phyloP scores from a whole-genome alignment of 2,113 vertebrate species.

The Chaenocephalus aceratus region DNA sequence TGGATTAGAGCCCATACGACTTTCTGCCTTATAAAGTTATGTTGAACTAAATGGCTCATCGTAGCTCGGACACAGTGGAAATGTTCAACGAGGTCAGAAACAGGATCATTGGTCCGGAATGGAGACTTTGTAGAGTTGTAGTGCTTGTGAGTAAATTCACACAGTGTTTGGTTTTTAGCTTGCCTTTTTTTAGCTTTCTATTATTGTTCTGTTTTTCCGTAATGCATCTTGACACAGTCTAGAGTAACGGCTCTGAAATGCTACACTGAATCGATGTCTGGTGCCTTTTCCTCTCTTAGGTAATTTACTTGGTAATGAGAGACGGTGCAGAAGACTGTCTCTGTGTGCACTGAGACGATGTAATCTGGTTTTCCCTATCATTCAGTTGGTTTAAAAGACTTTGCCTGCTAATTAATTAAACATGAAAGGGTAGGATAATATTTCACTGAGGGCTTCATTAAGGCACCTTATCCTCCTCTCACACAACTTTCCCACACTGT shows the following conservation, averaged over 20 bases:
- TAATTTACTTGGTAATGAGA: slow-evolving; percentile 82
- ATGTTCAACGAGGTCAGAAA: slow-evolving; percentile 8
- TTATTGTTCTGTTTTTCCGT: slow-evolving; percentile 60
- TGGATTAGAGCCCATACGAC: slow-evolving; percentile 58
- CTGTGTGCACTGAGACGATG: slow-evolving; percentile 50
- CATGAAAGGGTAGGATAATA: slow-evolving; percentile 59
- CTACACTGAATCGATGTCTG: slow-evolving; percentile 77
- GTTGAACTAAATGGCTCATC: slow-evolving; percentile 44
- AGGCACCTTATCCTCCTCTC: slow-evolving; percentile 29
- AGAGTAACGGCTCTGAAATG: slow-evolving; percentile 77
- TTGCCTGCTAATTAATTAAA: slow-evolving; percentile 77
- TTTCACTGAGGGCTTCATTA: slow-evolving; percentile 66
- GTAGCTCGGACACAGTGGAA: neutral
- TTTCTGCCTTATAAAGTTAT: slow-evolving; percentile 53
- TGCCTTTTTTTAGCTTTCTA: slow-evolving; percentile 49
- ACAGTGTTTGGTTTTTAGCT: slow-evolving; percentile 33
- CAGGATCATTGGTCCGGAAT: neutral
- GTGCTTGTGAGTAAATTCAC: slow-evolving; percentile 27
- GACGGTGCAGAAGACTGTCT: slow-evolving; percentile 63
- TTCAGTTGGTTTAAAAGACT: slow-evolving; percentile 58
- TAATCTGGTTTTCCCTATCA: slow-evolving; percentile 69
- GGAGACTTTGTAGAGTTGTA: slow-evolving; percentile 1
- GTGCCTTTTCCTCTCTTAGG: slow-evolving; percentile 76
- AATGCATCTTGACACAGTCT: slow-evolving; percentile 74
- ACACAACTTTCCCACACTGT: neutral